These are phyloP conservation scores for Odontocerum albicorne DNA, from an alignment of 2,888 invertebrate genomes.

Conservation along the genomic window DNA sequence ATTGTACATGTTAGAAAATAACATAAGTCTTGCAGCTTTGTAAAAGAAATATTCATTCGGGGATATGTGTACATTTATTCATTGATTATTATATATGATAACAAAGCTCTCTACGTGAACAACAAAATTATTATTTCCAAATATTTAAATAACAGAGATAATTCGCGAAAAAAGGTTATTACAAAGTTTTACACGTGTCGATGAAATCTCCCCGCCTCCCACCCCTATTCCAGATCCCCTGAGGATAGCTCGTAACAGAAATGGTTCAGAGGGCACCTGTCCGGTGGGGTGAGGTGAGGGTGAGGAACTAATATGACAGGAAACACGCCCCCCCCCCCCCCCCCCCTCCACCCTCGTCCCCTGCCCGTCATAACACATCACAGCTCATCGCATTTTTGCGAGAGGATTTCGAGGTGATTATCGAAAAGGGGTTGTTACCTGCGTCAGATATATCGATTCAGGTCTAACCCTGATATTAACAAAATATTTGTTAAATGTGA, in stretches of 20 bases:
- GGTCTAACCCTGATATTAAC: neutral
- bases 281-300: neutral
- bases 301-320: constrained; percentile 1
- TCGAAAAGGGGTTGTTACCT: neutral
- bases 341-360: neutral
- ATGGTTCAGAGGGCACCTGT: no score
- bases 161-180: neutral
- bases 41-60: no score
- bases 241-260: no score
- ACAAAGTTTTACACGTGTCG: neutral
- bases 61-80: no score
- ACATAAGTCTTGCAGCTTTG: no score
- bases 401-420: constrained; percentile 4
- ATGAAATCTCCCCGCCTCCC: neutral
- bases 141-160: no score
- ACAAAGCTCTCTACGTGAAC: no score
- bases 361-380: constrained; percentile 9
- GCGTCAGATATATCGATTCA: constrained; percentile 2
- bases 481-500: neutral
- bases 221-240: no score
- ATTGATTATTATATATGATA: no score
- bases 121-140: no score
- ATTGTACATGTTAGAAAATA: no score
- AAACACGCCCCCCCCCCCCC: constrained; percentile 4
- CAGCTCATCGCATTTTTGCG: constrained; percentile 14